phyloP scores from a whole-genome alignment of 2,888 invertebrate genomes.

The Cactoblastis cactorum region DNA sequence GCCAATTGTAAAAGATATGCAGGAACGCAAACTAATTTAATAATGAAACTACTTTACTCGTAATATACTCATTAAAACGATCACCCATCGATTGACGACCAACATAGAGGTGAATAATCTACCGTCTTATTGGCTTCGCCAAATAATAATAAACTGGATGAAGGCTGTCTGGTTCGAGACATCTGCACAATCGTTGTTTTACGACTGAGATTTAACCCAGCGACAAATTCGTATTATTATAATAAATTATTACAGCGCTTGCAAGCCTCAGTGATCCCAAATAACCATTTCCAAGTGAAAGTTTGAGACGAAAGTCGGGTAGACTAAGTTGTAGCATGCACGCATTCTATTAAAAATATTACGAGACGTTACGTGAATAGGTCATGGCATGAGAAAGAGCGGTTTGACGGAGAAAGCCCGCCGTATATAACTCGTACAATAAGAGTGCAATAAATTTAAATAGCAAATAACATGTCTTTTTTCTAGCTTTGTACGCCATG shows the following conservation, averaged over 20 bases:
- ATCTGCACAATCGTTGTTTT: neutral
- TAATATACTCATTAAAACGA: too few relatives aligned
- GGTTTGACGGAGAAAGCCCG: neutral
- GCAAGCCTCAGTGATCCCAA: slow-evolving; percentile 41
- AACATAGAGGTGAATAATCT: too few relatives aligned
- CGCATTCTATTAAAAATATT: slow-evolving; percentile 8
- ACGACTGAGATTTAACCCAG: neutral
- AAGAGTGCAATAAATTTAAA: neutral
- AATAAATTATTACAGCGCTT: slow-evolving; percentile 42
- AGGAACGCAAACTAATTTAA: too few relatives aligned
- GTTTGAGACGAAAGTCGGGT: slow-evolving; percentile 34
- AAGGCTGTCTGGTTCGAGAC: too few relatives aligned
- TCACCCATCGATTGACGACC: too few relatives aligned
- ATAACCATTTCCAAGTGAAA: slow-evolving; percentile 48
- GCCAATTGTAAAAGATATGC: too few relatives aligned
- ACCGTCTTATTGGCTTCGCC: too few relatives aligned
- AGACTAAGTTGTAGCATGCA: neutral
- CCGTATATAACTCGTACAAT: neutral
- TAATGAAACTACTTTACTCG: too few relatives aligned
- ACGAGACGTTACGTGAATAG: slow-evolving; percentile 3
- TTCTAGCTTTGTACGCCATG: neutral
- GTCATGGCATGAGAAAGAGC: slow-evolving; percentile 2
- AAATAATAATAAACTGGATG: too few relatives aligned
- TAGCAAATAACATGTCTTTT: neutral
- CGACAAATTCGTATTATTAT: slow-evolving; percentile 34